Evolutionary conservation across 2,797 vertebrate species (phyloP), one percentile per base, ranked within the genome.

Genomic region (Dipus sagitta): DNA sequence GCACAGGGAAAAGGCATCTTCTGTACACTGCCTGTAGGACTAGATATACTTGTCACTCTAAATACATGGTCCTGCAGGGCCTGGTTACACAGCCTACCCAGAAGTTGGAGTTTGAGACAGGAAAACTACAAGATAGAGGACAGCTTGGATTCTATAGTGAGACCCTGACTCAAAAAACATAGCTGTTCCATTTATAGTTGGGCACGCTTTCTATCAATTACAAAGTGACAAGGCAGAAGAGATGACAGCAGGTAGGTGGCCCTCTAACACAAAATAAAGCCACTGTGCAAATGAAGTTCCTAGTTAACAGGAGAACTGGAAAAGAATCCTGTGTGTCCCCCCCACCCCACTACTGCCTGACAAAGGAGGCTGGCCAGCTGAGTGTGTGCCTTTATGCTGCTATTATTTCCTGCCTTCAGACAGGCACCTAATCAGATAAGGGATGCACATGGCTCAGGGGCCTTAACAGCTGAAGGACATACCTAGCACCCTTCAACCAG

Each of bases 41-140:
- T 78, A 32, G 71, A 87, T n/a, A 84, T 4, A 86, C 20, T 3
- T 86, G 42, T 84, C 52, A 75, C 77, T 93, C 88, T 64, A 88
- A 77, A 90, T 58, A 47, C n/a, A 90, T 3, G 23, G 8, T 91
- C 88, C 4, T 67, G 14, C 42, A 26, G 26, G 23, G 47, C 17
- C 74, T 78, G 17, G n/a, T 54, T 42, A 67, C 32, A 38, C 18
- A 47, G 32, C n/a, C 42, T 11, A 21, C 38, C 32, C 74, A 78
- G 86, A 42, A 58, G 17, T 20, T 38, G 32, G 17, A 38, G n/a
- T n/a, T 8, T 54, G n/a, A 67, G 75, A 42, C 60, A 76, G 38
- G 12, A 68, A 26, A 34, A 78, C 28, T 67, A 54, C 23, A 52
- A 54, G 62, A 21, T 38, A 28, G 17, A 88, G 24, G 24, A 8